Conservation (phyloP, 1,140 invertebrate species). For the Drosophila saltans region DNA sequence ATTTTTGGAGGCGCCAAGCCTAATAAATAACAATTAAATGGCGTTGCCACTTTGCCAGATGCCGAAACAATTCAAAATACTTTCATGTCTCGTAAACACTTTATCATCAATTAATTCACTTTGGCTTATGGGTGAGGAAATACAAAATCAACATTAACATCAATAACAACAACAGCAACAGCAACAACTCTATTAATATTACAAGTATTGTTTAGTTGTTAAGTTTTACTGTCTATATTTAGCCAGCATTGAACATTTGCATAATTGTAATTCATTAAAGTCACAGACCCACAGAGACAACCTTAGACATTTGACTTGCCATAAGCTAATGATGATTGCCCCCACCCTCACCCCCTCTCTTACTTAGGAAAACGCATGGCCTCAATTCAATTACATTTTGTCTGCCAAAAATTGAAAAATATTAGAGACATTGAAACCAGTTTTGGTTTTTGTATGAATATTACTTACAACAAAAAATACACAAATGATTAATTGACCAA, state of each 20-base stretch:
- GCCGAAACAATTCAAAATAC: conserved; percentile 35
- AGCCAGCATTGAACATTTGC: conserved; percentile 31
- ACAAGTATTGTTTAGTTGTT: conserved; percentile 10
- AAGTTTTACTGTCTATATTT: conserved; percentile 7
- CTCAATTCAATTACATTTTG: conserved; percentile 52
- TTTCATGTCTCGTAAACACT: conserved; percentile 45
- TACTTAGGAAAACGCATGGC: conserved; percentile 8
- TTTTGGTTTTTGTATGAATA: conserved; percentile 12
- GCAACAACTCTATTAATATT: conserved; percentile 50
- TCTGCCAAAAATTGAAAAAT: conserved; percentile 27
- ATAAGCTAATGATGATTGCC: conserved; percentile 22
- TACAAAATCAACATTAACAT: conserved; percentile 1
- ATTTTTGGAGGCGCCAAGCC: conserved; percentile 35
- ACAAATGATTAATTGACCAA: conserved; percentile 59
- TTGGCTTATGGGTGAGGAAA: conserved; percentile 5
- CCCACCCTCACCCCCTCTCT: neutral
- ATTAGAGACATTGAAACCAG: conserved; percentile 23
- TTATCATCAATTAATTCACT: conserved; percentile 55
- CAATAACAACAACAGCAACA: neutral
- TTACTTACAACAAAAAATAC: conserved; percentile 28
- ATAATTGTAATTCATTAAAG: conserved; percentile 42
- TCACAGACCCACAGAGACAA: conserved; percentile 7
- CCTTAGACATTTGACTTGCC: conserved; percentile 17
- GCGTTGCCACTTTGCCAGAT: conserved; percentile 55
- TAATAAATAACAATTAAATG: conserved; percentile 70